Percentiles rank a stretch among this genome's conserved stretches.
These are phyloP conservation scores for Cepaea nemoralis DNA, from an alignment of 1,140 invertebrate genomes.

Conservation along the genomic window DNA sequence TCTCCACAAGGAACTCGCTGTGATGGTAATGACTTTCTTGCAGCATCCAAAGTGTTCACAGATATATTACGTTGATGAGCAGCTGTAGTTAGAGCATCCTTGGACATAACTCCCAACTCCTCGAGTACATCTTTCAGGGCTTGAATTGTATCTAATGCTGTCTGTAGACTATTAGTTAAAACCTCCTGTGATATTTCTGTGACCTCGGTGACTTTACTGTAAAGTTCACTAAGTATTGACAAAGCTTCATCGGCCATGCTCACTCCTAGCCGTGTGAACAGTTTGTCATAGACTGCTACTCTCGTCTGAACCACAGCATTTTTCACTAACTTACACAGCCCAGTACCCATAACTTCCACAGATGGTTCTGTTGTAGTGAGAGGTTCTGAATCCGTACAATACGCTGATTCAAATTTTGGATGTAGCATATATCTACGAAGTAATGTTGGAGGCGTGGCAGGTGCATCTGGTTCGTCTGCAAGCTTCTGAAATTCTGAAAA, in stretches of 20 bases:
- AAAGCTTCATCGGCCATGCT: constrained; percentile 40
- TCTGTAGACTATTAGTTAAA: constrained; percentile 30
- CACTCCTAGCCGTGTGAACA: constrained; percentile 33
- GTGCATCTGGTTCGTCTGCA: not conserved
- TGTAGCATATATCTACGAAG: constrained; percentile 13
- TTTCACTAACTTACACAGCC: constrained; percentile 18
- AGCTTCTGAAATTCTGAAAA: constrained; percentile 22
- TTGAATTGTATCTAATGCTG: constrained; percentile 41
- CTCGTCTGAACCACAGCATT: constrained; percentile 28
- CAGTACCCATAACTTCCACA: constrained; percentile 8
- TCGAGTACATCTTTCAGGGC: constrained; percentile 40
- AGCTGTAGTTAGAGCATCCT: constrained; percentile 25
- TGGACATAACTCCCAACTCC: constrained; percentile 39
- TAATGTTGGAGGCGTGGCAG: constrained; percentile 1
- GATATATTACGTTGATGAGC: constrained; percentile 31
- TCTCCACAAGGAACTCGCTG: not conserved
- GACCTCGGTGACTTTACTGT: constrained; percentile 34
- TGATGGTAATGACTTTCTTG: not conserved
- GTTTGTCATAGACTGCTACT: constrained; percentile 37
- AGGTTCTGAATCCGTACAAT: constrained; percentile 5
- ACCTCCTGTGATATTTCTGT: constrained; percentile 40
- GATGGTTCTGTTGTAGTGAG: constrained; percentile 7
- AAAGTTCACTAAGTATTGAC: constrained; percentile 26
- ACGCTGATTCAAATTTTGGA: constrained; percentile 30
- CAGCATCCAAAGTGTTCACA: constrained; percentile 15